These are phyloP conservation scores for Megalopta genalis DNA, from an alignment of 1,140 invertebrate species.

Conservation along the genomic window DNA sequence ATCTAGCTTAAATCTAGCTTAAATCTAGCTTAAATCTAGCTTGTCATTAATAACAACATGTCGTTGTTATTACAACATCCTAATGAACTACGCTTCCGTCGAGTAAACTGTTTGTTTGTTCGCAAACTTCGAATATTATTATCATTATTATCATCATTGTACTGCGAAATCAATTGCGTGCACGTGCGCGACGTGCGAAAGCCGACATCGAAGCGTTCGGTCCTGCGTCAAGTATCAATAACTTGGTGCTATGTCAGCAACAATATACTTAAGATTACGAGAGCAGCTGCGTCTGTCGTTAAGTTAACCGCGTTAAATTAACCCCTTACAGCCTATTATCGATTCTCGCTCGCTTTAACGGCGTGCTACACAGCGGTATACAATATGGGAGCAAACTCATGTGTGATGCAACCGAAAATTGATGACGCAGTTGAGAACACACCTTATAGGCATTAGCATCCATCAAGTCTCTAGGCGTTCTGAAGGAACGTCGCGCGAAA, in stretches of 20 bases:
- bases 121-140: too few relatives aligned
- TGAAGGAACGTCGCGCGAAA: not conserved
- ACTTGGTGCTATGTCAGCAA: not conserved
- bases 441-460: not conserved
- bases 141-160: too few relatives aligned
- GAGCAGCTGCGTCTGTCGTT: slow-evolving; percentile 28
- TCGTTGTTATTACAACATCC: too few relatives aligned
- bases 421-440: slow-evolving; percentile 15
- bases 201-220: too few relatives aligned
- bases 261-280: slow-evolving; percentile 7
- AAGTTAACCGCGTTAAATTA: slow-evolving; percentile 37
- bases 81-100: too few relatives aligned
- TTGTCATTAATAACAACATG: too few relatives aligned
- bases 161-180: too few relatives aligned
- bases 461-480: not conserved
- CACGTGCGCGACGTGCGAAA: too few relatives aligned
- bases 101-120: too few relatives aligned
- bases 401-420: slow-evolving; percentile 27
- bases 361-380: not conserved
- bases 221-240: not conserved
- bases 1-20: too few relatives aligned
- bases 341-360: slow-evolving; percentile 7
- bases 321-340: slow-evolving; percentile 31
- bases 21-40: too few relatives aligned
- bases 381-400: not conserved